Conservation (phyloP, 2,113 vertebrate genomes). For the Nothocercus julius region DNA sequence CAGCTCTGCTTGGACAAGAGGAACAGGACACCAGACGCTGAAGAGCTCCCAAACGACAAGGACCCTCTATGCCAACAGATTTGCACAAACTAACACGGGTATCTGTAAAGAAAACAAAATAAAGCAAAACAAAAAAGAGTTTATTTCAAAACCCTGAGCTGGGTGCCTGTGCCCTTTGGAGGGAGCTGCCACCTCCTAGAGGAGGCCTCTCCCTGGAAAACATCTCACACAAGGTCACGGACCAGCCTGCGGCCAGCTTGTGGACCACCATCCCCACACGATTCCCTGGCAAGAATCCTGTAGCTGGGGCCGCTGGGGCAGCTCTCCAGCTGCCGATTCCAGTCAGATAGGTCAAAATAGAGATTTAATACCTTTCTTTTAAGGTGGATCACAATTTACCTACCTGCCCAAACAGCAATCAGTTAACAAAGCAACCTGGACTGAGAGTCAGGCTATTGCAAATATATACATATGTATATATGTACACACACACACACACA, state of each 20-base stretch:
- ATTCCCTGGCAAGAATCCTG: fast-evolving
- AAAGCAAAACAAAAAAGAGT: background rate
- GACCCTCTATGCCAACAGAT: background rate
- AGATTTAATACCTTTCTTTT: background rate
- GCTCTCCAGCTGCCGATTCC: background rate
- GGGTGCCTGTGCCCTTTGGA: background rate
- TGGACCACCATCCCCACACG: fast-evolving
- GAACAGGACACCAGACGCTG: background rate
- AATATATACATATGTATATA: background rate
- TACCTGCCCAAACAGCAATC: background rate
- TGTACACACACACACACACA: no score
- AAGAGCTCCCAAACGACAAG: background rate
- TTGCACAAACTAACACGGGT: background rate
- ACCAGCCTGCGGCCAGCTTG: fast-evolving
- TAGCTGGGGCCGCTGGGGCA: background rate
- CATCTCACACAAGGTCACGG: background rate
- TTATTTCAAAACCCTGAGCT: background rate
- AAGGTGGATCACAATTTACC: background rate
- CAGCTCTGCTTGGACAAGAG: background rate
- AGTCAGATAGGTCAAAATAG: background rate
- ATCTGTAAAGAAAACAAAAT: background rate
- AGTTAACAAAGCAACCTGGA: background rate
- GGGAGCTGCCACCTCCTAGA: background rate
- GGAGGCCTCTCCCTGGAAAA: background rate
- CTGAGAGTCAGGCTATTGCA: background rate